Evolutionary conservation across 2,888 invertebrate species (phyloP), one percentile per base, ranked within the genome.

Genomic region (Flexamia atlantica): DNA sequence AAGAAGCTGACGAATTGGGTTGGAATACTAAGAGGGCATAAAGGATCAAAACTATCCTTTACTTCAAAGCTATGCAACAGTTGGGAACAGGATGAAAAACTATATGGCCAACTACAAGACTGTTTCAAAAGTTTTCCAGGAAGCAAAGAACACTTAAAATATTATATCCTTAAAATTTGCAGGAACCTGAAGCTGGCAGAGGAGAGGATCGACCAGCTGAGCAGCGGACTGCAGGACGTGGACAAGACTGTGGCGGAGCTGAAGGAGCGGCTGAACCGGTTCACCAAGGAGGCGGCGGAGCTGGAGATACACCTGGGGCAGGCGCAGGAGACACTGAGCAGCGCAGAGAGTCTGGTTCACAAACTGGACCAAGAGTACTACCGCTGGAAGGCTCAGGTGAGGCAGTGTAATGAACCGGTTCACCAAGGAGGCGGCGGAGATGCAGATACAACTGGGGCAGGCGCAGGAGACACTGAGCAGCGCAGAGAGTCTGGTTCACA

Each of bases 281-380:
- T 97, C 89, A 97, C 99, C 0, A 96, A 97, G 87, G 99, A 99
- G 90, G 99, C 98, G 0, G 98, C 99, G 0, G 95, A 97, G 88
- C 93, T 98, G 53, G 98, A 98, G 90, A 93, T 98, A 81, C 94
- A 94, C 87, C 91, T 99, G 36, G 94, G 94, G 80, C 94, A 93
- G 87, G 96, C 96, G 0, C 93, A 95, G 86, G 93, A 94, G 86
- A 97, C 96, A 0, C 93, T 99, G 40, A 90, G 91, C 20, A 94
- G 95, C 23, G 97, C 97, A 0, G 95, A 95, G 89, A 93, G 93
- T 0, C 91, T 99, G 28, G 95, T 99, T 1, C 93, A 93, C 23
- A 97, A 98, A 89, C 92, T 99, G 14, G 95, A 96, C 81, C 95
- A 96, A 30, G 99, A 99, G 90, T 97, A 96, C 91, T 90, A 92